A percentile compares a stretch with the other conserved stretches of the same genome.
Conservation (phyloP, 2,797 vertebrate genomes). For the Anomalospiza imberbis region DNA sequence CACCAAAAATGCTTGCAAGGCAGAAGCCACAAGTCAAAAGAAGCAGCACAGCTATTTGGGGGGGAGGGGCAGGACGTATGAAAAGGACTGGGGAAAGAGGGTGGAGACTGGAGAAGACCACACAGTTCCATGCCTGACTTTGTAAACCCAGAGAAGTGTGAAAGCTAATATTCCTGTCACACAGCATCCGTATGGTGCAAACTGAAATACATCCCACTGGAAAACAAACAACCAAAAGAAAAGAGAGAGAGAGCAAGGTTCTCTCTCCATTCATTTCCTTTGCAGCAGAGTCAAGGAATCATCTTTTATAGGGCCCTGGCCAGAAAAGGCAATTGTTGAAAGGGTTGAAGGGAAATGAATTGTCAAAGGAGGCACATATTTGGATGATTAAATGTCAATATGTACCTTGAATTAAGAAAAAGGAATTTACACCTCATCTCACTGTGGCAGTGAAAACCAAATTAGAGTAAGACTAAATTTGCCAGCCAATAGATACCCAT, state of each 20-base stretch:
- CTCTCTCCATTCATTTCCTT: neutral
- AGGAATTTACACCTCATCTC: conserved; percentile 6
- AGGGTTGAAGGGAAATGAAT: conserved; percentile 25
- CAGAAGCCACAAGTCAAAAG: neutral
- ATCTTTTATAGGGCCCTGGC: neutral
- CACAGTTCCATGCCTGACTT: neutral
- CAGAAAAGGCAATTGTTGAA: neutral
- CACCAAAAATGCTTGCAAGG: neutral
- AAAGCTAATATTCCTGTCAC: neutral
- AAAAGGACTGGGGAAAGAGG: neutral
- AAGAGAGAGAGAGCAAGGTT: neutral
- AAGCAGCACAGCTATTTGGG: neutral
- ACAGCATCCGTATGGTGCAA: rapidly evolving
- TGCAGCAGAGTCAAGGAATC: neutral
- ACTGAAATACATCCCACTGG: neutral
- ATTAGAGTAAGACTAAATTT: conserved; percentile 16
- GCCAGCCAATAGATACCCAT: neutral
- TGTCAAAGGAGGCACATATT: neutral
- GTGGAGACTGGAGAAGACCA: neutral
- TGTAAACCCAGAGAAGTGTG: neutral
- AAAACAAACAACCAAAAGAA: neutral
- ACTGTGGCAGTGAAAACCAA: neutral
- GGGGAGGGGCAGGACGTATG: rapidly evolving
- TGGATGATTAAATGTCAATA: conserved; percentile 49
- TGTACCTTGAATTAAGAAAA: conserved; percentile 23